phyloP scores from a whole-genome alignment of 2,113 vertebrate species.

The Lampris incognitus region DNA sequence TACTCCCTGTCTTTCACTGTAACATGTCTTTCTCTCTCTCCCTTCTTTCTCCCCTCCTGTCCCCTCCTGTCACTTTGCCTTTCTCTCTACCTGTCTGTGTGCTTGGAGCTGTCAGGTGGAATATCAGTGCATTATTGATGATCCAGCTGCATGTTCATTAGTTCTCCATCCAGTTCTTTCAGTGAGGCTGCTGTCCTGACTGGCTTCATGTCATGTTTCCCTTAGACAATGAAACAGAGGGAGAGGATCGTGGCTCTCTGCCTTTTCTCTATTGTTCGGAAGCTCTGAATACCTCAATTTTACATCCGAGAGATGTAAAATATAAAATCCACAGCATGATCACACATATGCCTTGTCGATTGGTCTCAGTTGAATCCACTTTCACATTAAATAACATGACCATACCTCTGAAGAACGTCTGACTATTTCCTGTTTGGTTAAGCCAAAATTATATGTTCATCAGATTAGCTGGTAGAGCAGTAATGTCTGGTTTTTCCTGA shows the following conservation, averaged over 20 bases:
- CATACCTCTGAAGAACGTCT: too few species aligned
- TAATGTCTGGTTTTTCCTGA: constrained; percentile 15
- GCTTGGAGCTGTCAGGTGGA: constrained; percentile 57
- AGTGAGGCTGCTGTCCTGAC: constrained; percentile 7
- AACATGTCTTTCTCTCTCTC: constrained; percentile 40
- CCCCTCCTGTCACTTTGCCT: not conserved
- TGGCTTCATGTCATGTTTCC: constrained; percentile 40
- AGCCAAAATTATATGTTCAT: constrained; percentile 5
- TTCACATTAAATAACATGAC: too few species aligned
- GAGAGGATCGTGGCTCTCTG: constrained; percentile 4
- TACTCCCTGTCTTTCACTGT: constrained; percentile 1
- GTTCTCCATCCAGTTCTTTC: constrained; percentile 32
- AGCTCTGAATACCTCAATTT: not conserved
- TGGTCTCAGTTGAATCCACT: too few species aligned
- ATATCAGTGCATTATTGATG: constrained; percentile 76
- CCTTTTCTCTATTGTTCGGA: not conserved
- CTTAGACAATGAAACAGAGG: constrained; percentile 24
- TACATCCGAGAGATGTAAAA: too few species aligned
- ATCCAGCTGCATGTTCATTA: constrained; percentile 47
- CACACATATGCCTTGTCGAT: too few species aligned
- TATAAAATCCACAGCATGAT: too few species aligned
- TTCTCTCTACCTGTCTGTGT: not conserved
- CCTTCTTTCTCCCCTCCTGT: not conserved
- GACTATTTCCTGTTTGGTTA: too few species aligned
- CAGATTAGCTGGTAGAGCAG: not conserved